Percentiles rank a stretch among this genome's conserved stretches.
phyloP scores from a whole-genome alignment of 2,797 vertebrate species.

The Sebastes itinus region DNA sequence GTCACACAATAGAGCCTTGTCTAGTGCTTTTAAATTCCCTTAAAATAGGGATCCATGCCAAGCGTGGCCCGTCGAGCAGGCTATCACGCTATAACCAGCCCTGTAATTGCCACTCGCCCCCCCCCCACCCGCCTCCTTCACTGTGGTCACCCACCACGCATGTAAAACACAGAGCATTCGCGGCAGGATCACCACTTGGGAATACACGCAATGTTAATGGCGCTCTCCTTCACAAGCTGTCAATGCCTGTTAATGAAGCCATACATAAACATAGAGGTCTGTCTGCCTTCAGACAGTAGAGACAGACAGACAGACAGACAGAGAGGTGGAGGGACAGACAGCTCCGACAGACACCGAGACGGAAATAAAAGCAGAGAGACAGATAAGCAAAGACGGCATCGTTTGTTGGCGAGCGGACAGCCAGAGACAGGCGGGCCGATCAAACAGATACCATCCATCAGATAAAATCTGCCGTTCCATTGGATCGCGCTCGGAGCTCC shows the following conservation, averaged over 20 bases:
- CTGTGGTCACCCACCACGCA: conserved; percentile 35
- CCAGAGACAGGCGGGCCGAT: conserved; percentile 42
- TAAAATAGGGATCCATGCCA: conserved; percentile 73
- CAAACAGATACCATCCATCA: conserved; percentile 48
- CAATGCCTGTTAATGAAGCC: conserved; percentile 54
- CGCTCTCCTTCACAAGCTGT: conserved; percentile 55
- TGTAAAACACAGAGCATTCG: conserved; percentile 48
- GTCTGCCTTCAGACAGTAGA: background rate
- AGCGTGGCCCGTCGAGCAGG: conserved; percentile 45
- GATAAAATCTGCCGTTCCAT: conserved; percentile 69
- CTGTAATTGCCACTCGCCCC: conserved; percentile 73
- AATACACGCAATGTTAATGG: conserved; percentile 45
- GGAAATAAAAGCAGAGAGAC: conserved; percentile 19
- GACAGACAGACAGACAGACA: background rate
- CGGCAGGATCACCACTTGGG: conserved; percentile 46
- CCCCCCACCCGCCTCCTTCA: conserved; percentile 11
- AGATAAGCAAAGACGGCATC: conserved; percentile 33
- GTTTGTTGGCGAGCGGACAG: conserved; percentile 23
- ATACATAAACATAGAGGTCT: conserved; percentile 54
- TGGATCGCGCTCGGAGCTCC: conserved; percentile 55
- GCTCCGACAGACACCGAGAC: background rate
- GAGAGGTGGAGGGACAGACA: background rate
- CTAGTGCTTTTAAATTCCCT: conserved; percentile 77
- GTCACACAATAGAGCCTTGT: conserved; percentile 66
- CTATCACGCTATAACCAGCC: conserved; percentile 59